These are phyloP conservation scores for Capreolus pygargus DNA, from an alignment of 2,113 vertebrate species.

Conservation along the genomic window DNA sequence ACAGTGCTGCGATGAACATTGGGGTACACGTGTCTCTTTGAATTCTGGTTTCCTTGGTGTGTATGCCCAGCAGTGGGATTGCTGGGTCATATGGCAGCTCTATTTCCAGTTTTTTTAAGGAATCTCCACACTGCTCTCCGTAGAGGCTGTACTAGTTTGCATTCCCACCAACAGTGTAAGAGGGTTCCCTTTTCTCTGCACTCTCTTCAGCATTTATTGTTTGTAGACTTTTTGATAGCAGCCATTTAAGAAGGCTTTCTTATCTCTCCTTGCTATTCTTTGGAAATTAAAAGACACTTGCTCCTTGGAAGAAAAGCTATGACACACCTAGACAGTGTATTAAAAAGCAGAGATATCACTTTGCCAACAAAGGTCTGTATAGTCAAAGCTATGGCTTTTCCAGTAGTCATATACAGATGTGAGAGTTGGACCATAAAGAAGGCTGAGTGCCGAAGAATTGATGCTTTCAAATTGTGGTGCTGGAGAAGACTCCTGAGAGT, in stretches of 20 bases:
- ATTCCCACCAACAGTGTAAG: background rate
- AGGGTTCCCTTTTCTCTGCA: background rate
- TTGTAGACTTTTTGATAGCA: background rate
- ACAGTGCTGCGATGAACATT: background rate
- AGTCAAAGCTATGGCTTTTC: background rate
- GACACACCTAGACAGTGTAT: background rate
- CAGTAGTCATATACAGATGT: background rate
- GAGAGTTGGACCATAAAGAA: background rate
- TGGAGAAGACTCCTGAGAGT: background rate
- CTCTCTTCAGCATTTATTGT: background rate
- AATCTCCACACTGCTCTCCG: background rate
- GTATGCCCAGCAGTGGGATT: background rate
- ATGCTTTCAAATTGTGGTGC: background rate
- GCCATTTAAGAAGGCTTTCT: background rate
- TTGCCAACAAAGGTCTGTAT: background rate
- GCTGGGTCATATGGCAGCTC: background rate
- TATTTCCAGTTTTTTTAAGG: background rate
- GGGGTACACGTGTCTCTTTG: background rate
- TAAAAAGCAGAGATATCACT: background rate
- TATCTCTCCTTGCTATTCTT: background rate
- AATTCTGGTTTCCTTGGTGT: fast-evolving
- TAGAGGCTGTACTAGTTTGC: background rate
- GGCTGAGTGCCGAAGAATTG: background rate
- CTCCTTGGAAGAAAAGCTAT: background rate
- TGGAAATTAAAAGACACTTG: background rate